Evolutionary conservation across 2,113 vertebrate species (phyloP).

Genomic region (Thunnus maccoyii): DNA sequence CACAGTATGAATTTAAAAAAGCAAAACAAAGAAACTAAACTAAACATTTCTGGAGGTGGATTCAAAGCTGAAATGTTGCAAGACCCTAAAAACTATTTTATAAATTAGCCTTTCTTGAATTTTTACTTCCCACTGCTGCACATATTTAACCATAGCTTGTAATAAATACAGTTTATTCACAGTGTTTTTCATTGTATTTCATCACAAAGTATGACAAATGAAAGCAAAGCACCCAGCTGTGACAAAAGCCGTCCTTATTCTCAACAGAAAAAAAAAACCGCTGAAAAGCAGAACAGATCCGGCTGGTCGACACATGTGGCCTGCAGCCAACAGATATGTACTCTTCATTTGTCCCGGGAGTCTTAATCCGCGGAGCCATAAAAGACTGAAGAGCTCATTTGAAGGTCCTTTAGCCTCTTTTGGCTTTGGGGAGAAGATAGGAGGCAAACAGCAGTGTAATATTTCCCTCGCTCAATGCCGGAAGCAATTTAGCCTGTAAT

Average conservation of each 20-base stretch:
- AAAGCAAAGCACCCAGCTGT: constrained; percentile 42
- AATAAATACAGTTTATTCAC: background rate
- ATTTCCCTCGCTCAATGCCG: background rate
- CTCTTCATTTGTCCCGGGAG: constrained; percentile 31
- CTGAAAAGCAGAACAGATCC: background rate
- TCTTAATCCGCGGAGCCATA: constrained; percentile 42
- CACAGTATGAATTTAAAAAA: background rate
- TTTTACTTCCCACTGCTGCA: constrained; percentile 5
- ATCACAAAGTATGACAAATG: constrained; percentile 26
- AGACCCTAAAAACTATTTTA: background rate
- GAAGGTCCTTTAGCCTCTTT: constrained; percentile 34
- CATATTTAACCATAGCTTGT: background rate
- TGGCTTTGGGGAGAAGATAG: constrained; percentile 18
- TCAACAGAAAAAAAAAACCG: background rate
- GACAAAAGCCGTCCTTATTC: constrained; percentile 13
- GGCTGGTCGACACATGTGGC: background rate
- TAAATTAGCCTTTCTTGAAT: background rate
- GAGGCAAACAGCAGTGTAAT: constrained; percentile 2
- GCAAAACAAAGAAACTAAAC: background rate
- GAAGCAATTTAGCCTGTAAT: constrained; percentile 49
- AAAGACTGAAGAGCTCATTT: constrained; percentile 58
- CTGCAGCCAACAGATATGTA: constrained; percentile 26
- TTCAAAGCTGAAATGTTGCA: background rate
- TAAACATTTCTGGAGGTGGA: background rate
- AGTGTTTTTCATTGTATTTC: background rate